These are phyloP conservation scores for Caenorhabditis sinica DNA, from an alignment of 2,888 invertebrate species.

Conservation along the genomic window DNA sequence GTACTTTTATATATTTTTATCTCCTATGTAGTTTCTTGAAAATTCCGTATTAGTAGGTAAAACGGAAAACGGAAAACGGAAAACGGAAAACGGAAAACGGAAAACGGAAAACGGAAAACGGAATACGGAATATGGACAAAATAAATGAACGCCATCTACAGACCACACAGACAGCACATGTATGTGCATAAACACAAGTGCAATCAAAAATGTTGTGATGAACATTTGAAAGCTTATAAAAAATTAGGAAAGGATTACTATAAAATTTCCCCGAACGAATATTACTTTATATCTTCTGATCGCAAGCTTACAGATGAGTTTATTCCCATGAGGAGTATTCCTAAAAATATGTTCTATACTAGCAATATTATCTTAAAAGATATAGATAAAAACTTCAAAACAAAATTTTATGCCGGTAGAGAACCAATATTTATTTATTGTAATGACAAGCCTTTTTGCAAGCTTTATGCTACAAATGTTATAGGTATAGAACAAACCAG, in stretches of 20 bases:
- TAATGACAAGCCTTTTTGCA: not conserved
- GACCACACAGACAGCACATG: not conserved
- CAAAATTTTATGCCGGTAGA: not conserved
- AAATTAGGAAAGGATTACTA: not conserved
- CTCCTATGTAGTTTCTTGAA: too few relatives aligned
- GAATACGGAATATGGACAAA: not conserved
- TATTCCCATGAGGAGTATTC: not conserved
- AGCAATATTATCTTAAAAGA: not conserved
- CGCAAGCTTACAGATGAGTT: not conserved
- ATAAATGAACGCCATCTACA: not conserved
- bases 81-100: too few relatives aligned
- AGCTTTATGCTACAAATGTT: not conserved
- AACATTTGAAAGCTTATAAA: not conserved
- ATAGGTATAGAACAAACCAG: constrained; percentile 1
- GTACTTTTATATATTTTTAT: constrained; percentile 5
- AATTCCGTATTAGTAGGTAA: not conserved
- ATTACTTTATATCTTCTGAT: constrained; percentile 17
- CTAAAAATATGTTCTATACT: not conserved
- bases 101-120: too few relatives aligned
- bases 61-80: not conserved
- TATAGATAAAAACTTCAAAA: not conserved
- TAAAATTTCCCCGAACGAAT: not conserved
- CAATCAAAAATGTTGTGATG: not conserved
- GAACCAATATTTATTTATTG: constrained; percentile 4
- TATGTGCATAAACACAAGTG: constrained; percentile 1